Evolutionary conservation across 2,797 vertebrate genomes (phyloP), one percentile per base, ranked within the genome.

Genomic region (Lates japonicus): DNA sequence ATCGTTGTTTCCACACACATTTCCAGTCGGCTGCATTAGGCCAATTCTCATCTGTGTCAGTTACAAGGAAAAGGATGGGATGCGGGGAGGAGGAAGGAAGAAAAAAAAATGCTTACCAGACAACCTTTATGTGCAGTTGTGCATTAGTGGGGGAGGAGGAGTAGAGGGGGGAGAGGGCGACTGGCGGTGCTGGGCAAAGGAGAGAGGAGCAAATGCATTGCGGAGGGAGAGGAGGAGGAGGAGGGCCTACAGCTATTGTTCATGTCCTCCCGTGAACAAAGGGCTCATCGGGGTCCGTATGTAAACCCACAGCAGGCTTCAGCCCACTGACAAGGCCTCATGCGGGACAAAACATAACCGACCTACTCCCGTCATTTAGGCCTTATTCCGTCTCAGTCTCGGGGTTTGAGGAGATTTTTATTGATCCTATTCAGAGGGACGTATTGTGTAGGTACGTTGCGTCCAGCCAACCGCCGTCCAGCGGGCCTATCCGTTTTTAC

Each of bases 211-310:
- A 92, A 92, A 94, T 88, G 91, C 90, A 92, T 90, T 94, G 93
- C 91, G 78, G 92, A 94, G 92, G 90, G 88, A 90, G 78, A 89
- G 84, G 84, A 86, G 83, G 87, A 96, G 95, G 96, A 92, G 95
- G 95, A 96, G 95, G 96, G 96, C 95, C 94, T 94, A 93, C 87
- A 94, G 95, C 94, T 95, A 95, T 95, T 95, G 95, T 95, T 95
- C 95, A 95, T 95, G 94, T 95, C 94, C 93, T 93, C 94, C 92
- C 89, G 90, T 92, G 95, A 95, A 95, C 95, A 95, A 95, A 95
- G 94, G 94, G 94, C 94, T 95, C 90, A 93, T 95, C 94, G 93
- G 94, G 95, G 93, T 95, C 92, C 87, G 90, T 94, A 90, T 92
- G 92, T 94, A 93, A 92, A 93, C 92, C 95, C 92, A 89, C 92